Conservation (phyloP, 1,140 invertebrate species). For the Drosophila lacertosa region DNA sequence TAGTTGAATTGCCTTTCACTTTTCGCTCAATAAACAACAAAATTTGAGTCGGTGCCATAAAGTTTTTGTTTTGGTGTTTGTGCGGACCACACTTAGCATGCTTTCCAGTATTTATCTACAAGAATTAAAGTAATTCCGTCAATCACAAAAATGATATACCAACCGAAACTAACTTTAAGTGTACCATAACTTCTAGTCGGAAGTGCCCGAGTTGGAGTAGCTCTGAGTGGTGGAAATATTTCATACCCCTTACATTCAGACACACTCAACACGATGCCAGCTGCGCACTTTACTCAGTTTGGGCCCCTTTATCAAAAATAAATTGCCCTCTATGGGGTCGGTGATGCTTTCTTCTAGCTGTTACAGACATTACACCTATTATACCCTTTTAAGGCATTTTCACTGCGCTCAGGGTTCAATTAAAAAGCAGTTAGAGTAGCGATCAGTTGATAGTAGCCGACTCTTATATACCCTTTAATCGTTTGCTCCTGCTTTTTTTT, state of each 20-base stretch:
- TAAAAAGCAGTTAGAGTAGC: not conserved
- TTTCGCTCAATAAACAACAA: slow-evolving; percentile 68
- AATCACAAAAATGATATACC: slow-evolving; percentile 1
- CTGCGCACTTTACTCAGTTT: too few relatives aligned
- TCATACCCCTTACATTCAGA: too few relatives aligned
- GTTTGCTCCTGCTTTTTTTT: too few relatives aligned
- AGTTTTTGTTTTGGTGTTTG: slow-evolving; percentile 43
- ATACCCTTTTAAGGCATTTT: too few relatives aligned
- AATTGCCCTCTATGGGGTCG: too few relatives aligned
- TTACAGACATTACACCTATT: too few relatives aligned
- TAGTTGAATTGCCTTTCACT: slow-evolving; percentile 66
- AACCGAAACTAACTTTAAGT: slow-evolving; percentile 5
- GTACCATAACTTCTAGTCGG: too few relatives aligned
- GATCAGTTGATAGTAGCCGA: not conserved
- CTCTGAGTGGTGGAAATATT: too few relatives aligned
- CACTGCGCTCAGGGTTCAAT: too few relatives aligned
- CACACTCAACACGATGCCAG: too few relatives aligned
- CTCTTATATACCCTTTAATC: not conserved
- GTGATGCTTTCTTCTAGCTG: too few relatives aligned
- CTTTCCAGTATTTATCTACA: slow-evolving; percentile 17
- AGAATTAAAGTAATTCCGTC: slow-evolving; percentile 8
- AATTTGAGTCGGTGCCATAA: slow-evolving; percentile 36
- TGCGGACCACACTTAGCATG: slow-evolving; percentile 46
- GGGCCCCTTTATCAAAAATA: not conserved
- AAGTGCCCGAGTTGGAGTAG: too few relatives aligned